Evolutionary conservation across 1,140 invertebrate genomes (phyloP), one percentile per base, ranked within the genome.

Genomic region (Ruditapes philippinarum): DNA sequence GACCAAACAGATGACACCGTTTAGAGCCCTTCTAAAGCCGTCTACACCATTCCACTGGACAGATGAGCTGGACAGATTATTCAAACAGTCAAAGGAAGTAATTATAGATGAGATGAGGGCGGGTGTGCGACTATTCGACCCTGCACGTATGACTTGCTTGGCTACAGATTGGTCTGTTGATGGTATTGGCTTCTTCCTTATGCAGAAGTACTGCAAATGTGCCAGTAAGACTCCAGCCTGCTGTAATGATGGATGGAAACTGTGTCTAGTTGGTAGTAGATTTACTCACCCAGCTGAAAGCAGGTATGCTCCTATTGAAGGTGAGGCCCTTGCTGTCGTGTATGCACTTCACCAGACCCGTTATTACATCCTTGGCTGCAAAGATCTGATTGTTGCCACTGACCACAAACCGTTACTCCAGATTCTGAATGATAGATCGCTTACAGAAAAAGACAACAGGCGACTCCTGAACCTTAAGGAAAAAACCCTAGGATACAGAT

Each of bases 121-220:
- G 70, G 88, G 80, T 49, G 80, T 91, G 7, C 70, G 80, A 89
- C 91, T n/a, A n/a, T n/a, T n/a, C n/a, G n/a, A n/a, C 87, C 57
- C 68, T 9, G 54, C 4, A 28, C 91, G 85, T 70, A 78, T 88
- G 0, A 93, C 87, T 14, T 91, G 91, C 84, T 65, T 92, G 0
- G 60, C 90, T 22, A 93, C 91, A 3, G 93, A 92, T 70, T 93
- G 85, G 91, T 91, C 91, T 4, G 89, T 87, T 51, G 40, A 38
- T 2, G 89, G 91, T 5, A 90, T 92, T 70, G 86, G 86, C 17
- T 92, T 93, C n/a, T n/a, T n/a, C n/a, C n/a, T 92, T 4, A 86
- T 92, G 12, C 92, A 93, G 31, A 93, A 92, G 45, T 87, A 92
- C 33, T 91, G 92, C 88, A 92, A 40, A 1, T 92, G 92, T 60